Base-by-base conservation (phyloP, 1,140 invertebrate species). In the Formica selysi region DNA sequence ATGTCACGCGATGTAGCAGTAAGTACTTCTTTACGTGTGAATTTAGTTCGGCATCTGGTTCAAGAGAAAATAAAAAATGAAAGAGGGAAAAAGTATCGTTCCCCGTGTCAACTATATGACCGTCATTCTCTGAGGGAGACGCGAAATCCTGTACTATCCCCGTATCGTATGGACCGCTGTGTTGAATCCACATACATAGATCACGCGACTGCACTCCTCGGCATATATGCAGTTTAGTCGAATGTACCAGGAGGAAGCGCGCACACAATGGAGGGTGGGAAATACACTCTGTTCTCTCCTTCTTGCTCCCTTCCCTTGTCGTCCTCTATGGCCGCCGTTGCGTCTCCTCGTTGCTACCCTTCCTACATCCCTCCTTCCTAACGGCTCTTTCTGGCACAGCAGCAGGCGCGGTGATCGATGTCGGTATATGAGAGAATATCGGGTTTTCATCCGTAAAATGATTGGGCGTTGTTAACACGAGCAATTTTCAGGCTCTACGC, bases 361-460 rank as follows among this genome's bases (percentile, higher is more conserved):
- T 88, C 44, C 3, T 54, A 74, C 36, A 44, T 44, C 76, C 68
- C 65, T 44, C 32, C 54, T 73, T 76, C 51, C 76, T 26, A 62
- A 29, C 44, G 36, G n/a, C 41, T 85, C 44, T 81, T 62, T 64
- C 67, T 67, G 59, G 80, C 89, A 90, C 76, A 65, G 48, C 48
- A 16, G 44, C 44, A 62, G 79, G 84, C 88, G 71, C 73, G 88
- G 85, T 93, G 92, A 93, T 93, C 91, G 91, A 93, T 93, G 92
- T 85, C 87, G 78, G 84, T 92, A 86, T 90, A 92, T 91, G 62
- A 54, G 76, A 85, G 89, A 93, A 92, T 91, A 88, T 86, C 44
- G 32, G 38, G 36, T 61, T 51, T 48, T 29, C 10, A 19, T 19
- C 38, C 64, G 62, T 44, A 78, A 76, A 89, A 51, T 19, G 74